Evolutionary conservation across 2,113 vertebrate species (phyloP), one percentile per base, ranked within the genome.

Genomic region (Pongo pygmaeus): DNA sequence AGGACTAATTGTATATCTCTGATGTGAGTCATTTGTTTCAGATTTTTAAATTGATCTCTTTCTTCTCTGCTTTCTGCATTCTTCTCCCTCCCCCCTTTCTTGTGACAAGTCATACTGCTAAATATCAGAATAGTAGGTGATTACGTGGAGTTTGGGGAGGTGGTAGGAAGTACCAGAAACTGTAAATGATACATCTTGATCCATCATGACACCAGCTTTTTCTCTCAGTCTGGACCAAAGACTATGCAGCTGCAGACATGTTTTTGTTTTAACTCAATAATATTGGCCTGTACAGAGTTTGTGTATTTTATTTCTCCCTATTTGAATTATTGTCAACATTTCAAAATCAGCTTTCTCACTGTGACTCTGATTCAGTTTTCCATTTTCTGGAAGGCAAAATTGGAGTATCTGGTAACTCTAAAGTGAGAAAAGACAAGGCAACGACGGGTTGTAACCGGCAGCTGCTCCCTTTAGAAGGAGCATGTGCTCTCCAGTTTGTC

Each of bases 281-380:
- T 8, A 18, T 72, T 81, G 61, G 2, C 70, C 46, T 64, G 3
- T 11, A 67, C 30, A 25, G 23, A 75, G 22, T 92, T 67, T 70
- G 12, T 52, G 57, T 48, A 32, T 61, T 86, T 86, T 85, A 69
- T 93, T 84, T 35, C 40, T 93, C 10, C 30, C n/a, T 55, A 48
- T 97, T 84, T 83, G 38, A 9, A 55, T 81, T 83, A 80, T 22
- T 57, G 30, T 85, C 46, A 67, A 27, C 52, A 94, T 69, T 92
- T 97, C 48, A 87, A 96, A 97, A 80, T 94, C 75, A 94, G 38
- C 64, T 90, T 93, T 95, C 40, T 70, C 43, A 81, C 22, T 74
- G 57, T 89, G 23, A 69, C 74, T 96, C 8, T 48, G 81, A 93
- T 69, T 75, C 25, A 74, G 20, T 77, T 52, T 61, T 72, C 20